A percentile compares a stretch with the other conserved stretches of the same genome.
Evolutionary conservation across 1,140 invertebrate species (phyloP).

Genomic region (Aphaenogaster floridana): DNA sequence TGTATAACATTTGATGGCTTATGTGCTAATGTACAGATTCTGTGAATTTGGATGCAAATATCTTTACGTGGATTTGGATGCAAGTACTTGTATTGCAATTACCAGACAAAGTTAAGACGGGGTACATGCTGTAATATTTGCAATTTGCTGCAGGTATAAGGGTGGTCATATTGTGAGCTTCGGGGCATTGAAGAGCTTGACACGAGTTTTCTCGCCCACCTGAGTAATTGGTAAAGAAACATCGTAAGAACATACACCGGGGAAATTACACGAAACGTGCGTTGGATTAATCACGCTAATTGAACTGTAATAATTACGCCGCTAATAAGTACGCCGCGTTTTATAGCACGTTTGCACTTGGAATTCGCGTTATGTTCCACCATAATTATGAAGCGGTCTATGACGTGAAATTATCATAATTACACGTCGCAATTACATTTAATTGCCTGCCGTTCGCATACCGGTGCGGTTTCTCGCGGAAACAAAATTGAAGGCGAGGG

Average conservation of each 20-base stretch:
- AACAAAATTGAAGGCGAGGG: conserved; percentile 89
- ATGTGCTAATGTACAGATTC: not conserved
- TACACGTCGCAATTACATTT: conserved; percentile 24
- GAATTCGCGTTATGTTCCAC: not conserved
- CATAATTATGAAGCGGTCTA: not conserved
- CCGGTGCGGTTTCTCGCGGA: conserved; percentile 77
- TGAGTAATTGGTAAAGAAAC: not conserved
- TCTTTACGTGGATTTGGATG: not conserved
- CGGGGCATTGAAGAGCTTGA: conserved; percentile 88
- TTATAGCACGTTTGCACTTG: not conserved
- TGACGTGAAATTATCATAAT: conserved; percentile 42
- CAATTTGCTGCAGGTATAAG: conserved; percentile 87
- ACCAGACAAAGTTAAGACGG: conserved; percentile 67
- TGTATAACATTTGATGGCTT: not conserved
- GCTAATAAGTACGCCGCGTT: not conserved
- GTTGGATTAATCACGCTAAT: conserved; percentile 19
- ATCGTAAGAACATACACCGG: not conserved
- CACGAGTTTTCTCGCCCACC: conserved; percentile 39
- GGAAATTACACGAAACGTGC: conserved; percentile 21
- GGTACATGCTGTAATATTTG: conserved; percentile 88
- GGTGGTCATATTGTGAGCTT: conserved; percentile 86
- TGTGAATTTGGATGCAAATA: not conserved
- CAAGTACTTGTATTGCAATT: conserved; percentile 41
- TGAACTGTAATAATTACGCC: conserved; percentile 17
- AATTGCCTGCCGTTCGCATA: conserved; percentile 53